These are phyloP conservation scores for Sciurus carolinensis DNA, from an alignment of 2,797 vertebrate species.

Conservation along the genomic window DNA sequence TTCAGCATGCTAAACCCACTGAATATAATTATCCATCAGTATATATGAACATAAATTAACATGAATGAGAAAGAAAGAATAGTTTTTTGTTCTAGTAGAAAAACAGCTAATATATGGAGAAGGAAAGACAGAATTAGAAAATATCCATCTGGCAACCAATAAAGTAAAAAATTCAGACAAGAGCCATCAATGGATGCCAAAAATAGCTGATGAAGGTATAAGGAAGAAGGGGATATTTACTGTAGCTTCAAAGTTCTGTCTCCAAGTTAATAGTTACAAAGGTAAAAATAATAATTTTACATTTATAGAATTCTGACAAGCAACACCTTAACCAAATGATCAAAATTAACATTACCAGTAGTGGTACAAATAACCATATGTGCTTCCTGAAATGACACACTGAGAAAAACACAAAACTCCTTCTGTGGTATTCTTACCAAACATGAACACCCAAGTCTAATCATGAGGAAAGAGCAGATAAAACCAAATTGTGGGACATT, in stretches of 20 bases:
- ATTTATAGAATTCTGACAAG: not conserved
- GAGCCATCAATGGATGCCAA: not conserved
- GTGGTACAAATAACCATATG: not conserved
- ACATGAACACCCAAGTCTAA: not conserved
- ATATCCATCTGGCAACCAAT: not conserved
- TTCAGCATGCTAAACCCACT: not conserved
- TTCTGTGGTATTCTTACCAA: not conserved
- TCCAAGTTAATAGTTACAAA: constrained; percentile 23
- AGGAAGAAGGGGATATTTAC: not conserved
- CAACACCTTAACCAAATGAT: not conserved
- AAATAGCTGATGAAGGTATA: not conserved
- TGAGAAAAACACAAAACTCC: not conserved
- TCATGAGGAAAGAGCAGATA: not conserved
- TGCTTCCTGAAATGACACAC: not conserved
- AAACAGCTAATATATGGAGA: not conserved
- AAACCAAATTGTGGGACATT: not conserved
- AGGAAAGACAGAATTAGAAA: not conserved
- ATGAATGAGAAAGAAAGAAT: not conserved
- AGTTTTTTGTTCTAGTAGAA: not conserved
- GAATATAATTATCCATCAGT: not conserved
- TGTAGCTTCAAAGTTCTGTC: not conserved
- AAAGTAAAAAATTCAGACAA: not conserved
- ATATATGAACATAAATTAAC: not conserved
- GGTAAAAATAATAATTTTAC: not conserved
- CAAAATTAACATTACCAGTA: not conserved